Base-by-base conservation (phyloP, 2,888 invertebrate species). In the Acronicta aceris region DNA sequence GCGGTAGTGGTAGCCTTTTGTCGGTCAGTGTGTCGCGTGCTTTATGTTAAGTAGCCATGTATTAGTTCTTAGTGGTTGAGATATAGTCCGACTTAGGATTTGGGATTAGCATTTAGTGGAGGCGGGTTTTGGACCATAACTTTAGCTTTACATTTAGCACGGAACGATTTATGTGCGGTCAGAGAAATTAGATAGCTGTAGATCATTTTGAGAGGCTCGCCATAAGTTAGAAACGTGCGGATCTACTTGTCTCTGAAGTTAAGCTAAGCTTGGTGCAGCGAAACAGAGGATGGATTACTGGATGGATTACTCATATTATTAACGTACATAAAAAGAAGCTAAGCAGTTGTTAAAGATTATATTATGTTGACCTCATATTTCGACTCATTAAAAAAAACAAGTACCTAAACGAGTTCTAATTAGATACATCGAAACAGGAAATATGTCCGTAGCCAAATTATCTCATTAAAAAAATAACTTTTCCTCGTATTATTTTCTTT, bases 21-120 rank as follows among this genome's bases (percentile, higher is more conserved):
- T 89, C 79, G 89, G 91, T 89, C 84, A 91, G 78, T 88, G 81
- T 89, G 89, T 82, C 89, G 74, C 72, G 87, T 82, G 84, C 76
- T 74, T 77, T 84, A 82, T 82, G 81, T 70, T 65, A 65, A 64
- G 61, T 43, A 42, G 49, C 62, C 76, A 61, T 65, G 55, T 41
- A 65, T 66, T 59, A 76, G 56, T 62, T 64, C 50, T 60, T 47
- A 17, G 50, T 58, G 48, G 33, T 49, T 42, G 42, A 52, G 59
- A 67, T 72, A 55, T 51, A 40, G 49, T 4, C 17, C 40, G 51
- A 42, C 49, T 64, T 58, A 45, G 47, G 59, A 59, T 52, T 66
- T 38, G 10, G 56, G 70, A 74, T 69, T 62, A 63, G 16, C 54
- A 67, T 54, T 61, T 12, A 41, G 8, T n/a, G 47, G 40, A 41